phyloP scores from a whole-genome alignment of 2,797 vertebrate genomes.

The Sylvilagus floridanus region DNA sequence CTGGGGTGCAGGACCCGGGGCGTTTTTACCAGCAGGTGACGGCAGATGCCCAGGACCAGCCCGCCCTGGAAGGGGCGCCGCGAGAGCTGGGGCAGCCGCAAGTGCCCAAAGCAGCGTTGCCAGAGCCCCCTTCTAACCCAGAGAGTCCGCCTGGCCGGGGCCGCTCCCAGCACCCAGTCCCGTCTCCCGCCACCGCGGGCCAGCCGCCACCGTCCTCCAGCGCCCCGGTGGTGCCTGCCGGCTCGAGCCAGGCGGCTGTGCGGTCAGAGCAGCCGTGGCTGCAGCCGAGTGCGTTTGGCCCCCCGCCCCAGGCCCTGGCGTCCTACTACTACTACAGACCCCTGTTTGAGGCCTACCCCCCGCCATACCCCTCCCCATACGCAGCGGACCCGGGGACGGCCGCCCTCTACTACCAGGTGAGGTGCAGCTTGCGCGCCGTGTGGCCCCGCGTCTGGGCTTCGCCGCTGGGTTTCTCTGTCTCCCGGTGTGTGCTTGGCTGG shows the following conservation, averaged over 20 bases:
- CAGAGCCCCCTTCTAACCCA: conserved; percentile 73
- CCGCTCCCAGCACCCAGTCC: conserved; percentile 77
- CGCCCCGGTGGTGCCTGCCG: conserved; percentile 12
- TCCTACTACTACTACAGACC: conserved; percentile 84
- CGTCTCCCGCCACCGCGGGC: conserved; percentile 63
- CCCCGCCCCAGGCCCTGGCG: conserved; percentile 83
- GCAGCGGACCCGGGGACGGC: conserved; percentile 89
- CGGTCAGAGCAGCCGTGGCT: conserved; percentile 89
- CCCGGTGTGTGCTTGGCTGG: accelerated
- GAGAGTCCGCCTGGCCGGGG: conserved; percentile 75
- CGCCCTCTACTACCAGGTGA: conserved; percentile 94
- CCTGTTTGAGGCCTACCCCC: conserved; percentile 91
- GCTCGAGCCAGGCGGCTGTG: conserved; percentile 61
- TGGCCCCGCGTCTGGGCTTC: no score
- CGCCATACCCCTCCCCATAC: conserved; percentile 89
- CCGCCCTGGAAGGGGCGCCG: conserved; percentile 81
- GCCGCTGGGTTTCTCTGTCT: background rate
- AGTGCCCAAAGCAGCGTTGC: conserved; percentile 64
- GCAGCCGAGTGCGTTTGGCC: conserved; percentile 87
- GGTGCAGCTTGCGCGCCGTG: accelerated
- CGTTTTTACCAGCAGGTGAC: conserved; percentile 97
- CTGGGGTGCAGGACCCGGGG: conserved; percentile 87
- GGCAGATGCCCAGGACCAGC: conserved; percentile 91
- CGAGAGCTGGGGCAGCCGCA: conserved; percentile 70
- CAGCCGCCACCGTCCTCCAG: conserved; percentile 66